Evolutionary conservation across 2,888 invertebrate genomes (phyloP).

Genomic region (Julus scanicus): DNA sequence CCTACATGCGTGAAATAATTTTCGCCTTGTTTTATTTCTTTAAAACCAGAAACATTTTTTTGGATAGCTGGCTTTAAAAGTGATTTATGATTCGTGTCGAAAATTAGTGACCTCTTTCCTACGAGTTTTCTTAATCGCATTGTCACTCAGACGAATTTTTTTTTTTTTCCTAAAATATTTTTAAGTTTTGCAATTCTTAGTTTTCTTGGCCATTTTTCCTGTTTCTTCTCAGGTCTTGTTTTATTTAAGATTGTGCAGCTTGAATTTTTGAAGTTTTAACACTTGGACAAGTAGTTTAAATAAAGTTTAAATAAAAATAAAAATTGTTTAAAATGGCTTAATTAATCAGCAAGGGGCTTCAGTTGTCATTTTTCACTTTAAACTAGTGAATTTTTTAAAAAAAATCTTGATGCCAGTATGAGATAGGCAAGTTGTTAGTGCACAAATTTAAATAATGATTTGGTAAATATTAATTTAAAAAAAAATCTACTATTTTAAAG

Average conservation of each 20-base stretch:
- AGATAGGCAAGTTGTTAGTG: no score
- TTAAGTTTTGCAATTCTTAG: not conserved
- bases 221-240: not conserved
- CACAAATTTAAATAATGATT: no score
- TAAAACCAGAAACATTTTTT: not conserved
- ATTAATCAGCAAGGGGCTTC: no score
- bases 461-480: no score
- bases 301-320: no score
- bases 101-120: conserved; percentile 28
- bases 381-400: no score
- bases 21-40: not conserved
- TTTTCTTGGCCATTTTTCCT: not conserved
- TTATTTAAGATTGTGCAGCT: not conserved
- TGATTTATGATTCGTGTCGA: conserved; percentile 9
- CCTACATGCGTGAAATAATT: not conserved
- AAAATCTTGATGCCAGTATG: no score
- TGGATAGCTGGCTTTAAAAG: not conserved
- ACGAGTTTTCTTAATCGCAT: not conserved
- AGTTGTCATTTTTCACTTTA: no score
- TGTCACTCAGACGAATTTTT: not conserved
- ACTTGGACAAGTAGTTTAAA: no score
- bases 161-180: not conserved
- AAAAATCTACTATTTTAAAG: no score
- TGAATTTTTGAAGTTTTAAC: not conserved
- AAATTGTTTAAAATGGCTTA: no score